phyloP scores from a whole-genome alignment of 2,888 invertebrate genomes.

The Yponomeuta sedellus region DNA sequence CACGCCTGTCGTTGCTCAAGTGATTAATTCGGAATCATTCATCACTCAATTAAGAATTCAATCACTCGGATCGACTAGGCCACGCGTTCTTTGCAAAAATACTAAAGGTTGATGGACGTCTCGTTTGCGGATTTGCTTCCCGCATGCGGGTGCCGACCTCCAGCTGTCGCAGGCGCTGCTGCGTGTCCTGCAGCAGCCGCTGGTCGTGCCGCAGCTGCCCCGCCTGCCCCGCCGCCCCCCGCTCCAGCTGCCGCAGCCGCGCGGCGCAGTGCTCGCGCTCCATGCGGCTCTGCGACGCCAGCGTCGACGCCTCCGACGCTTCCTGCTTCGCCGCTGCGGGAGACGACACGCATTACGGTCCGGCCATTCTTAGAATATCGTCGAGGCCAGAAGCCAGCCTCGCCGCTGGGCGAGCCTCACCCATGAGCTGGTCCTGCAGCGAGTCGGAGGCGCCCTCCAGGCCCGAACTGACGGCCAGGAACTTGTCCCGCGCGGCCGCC shows the following conservation, averaged over 20 bases:
- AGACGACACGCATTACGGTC: not conserved
- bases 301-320: constrained; percentile 85
- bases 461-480: constrained; percentile 91
- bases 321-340: constrained; percentile 82
- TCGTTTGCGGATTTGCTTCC: too few relatives aligned
- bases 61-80: too few relatives aligned
- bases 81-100: too few relatives aligned
- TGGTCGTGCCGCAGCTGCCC: constrained; percentile 81
- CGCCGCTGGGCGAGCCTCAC: constrained; percentile 47
- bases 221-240: constrained; percentile 80
- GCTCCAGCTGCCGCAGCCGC: constrained; percentile 79
- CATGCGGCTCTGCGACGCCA: constrained; percentile 86
- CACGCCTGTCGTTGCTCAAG: too few relatives aligned
- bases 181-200: constrained; percentile 56
- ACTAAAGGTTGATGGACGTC: too few relatives aligned
- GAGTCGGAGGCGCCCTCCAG: constrained; percentile 88
- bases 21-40: too few relatives aligned
- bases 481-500: constrained; percentile 83
- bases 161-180: constrained; percentile 66
- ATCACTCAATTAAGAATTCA: too few relatives aligned
- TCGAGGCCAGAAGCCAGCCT: too few relatives aligned
- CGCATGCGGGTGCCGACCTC: constrained; percentile 44
- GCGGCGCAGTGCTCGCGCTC: constrained; percentile 79
- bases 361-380: too few relatives aligned
- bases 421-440: constrained; percentile 92